Conservation (phyloP, 1,140 invertebrate species). For the Drosophila repleta region DNA sequence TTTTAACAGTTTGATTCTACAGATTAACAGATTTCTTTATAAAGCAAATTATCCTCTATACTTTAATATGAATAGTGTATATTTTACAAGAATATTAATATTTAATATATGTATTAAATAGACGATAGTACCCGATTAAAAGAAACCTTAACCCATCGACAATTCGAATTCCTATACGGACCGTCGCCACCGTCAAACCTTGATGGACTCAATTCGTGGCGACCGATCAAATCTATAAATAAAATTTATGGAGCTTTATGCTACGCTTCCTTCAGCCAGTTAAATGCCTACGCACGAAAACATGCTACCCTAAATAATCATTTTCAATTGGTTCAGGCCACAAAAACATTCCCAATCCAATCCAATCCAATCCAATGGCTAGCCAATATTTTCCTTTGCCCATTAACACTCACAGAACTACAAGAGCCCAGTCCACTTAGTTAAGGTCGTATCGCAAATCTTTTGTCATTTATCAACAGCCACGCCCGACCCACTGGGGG, state of each 20-base stretch:
- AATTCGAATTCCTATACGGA: no score
- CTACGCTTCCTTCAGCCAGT: not conserved
- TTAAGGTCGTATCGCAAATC: constrained; percentile 37
- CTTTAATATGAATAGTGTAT: no score
- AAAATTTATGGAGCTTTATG: not conserved
- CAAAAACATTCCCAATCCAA: not conserved
- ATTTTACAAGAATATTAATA: no score
- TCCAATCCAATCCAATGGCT: not conserved
- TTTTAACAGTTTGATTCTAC: no score
- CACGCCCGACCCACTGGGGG: constrained; percentile 8
- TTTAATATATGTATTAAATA: no score
- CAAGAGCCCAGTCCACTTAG: not conserved
- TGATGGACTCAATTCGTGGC: not conserved
- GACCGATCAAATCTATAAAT: no score
- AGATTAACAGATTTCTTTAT: no score
- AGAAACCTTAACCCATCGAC: no score
- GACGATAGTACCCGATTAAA: no score
- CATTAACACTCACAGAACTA: not conserved
- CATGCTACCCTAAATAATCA: no score
- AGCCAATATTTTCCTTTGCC: not conserved
- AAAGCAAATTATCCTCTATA: no score
- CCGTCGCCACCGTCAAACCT: no score
- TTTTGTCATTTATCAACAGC: constrained; percentile 53
- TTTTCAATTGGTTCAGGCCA: not conserved
- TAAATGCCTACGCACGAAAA: not conserved